Evolutionary conservation across 2,888 invertebrate genomes (phyloP), one percentile per base, ranked within the genome.

Genomic region (Metopia argyrocephala): DNA sequence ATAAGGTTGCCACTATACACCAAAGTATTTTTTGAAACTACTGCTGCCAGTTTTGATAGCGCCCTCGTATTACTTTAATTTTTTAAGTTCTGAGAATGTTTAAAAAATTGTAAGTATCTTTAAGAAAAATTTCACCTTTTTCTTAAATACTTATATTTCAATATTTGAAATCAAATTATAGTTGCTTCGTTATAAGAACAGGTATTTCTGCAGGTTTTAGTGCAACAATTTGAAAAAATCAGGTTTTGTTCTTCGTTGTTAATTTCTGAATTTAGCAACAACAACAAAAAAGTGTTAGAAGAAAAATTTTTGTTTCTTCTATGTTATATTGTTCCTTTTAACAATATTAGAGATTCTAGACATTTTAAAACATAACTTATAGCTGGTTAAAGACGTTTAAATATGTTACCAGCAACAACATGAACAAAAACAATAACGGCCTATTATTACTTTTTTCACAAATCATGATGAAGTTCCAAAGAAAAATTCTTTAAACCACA

Each of bases 401-500:
- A 9, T 38, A 38, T 38, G 38, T 9, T 15, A 38, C 38, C 38
- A 38, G 6, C 15, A 52, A 57, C 18, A 28, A 18, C 21, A 27
- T n/a, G n/a, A 56, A 61, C 50, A 50, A 50, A 4, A 52, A 56
- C 48, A 76, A 78, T 69, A 76, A 76, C 62, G 57, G 68, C 69
- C 52, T 66, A 74, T 69, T 70, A 75, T 75, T 12, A 15, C 15
- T 38, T 38, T 31, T 56, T 70, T 76, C 65, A 81, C 80, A 81
- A 81, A 78, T 81, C 74, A 78, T 78, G 74, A 81, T 81, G 81
- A 78, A 81, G 78, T 81, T 81, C 78, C 81, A 81, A 57, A 78
- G 81, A 81, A 81, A 81, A 81, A 81, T 81, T 81, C 81, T 75
- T 78, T 75, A 78, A 81, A 75, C 81, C 74, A 70, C 81, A 74